Conservation (phyloP, 2,797 vertebrate species). For the Alauda arvensis region DNA sequence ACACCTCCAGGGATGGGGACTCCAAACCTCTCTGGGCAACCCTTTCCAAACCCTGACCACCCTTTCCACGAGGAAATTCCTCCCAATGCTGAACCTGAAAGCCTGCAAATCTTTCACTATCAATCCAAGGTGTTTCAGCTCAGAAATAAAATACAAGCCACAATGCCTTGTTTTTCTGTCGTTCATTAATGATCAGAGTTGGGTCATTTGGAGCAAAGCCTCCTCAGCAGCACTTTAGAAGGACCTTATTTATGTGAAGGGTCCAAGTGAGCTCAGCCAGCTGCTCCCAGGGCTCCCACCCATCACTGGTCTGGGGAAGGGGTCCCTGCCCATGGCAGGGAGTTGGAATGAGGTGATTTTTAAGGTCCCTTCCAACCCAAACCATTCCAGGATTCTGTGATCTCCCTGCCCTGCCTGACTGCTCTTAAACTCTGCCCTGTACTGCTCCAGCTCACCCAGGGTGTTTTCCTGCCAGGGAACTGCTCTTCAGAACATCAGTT, state of each 20-base stretch:
- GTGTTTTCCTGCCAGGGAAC: background rate
- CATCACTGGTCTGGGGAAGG: background rate
- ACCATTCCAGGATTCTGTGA: background rate
- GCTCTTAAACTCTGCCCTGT: background rate
- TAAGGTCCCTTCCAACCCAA: background rate
- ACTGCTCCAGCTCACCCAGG: background rate
- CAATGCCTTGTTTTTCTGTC: background rate
- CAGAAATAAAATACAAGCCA: background rate
- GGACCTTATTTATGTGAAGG: background rate
- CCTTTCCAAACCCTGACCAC: background rate
- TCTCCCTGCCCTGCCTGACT: background rate
- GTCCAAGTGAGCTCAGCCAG: background rate
- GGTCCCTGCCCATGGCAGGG: background rate
- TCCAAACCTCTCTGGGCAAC: background rate
- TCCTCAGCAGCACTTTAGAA: background rate
- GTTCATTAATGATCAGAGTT: background rate
- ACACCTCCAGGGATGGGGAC: background rate
- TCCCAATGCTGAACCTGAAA: background rate
- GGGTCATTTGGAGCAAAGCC: background rate
- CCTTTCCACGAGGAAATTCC: background rate
- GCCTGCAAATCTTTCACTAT: background rate
- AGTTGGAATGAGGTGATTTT: background rate
- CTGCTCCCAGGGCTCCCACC: background rate
- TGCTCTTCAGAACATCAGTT: background rate
- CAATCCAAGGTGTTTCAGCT: background rate